phyloP scores from a whole-genome alignment of 2,113 vertebrate species.

The human (Homo sapiens) region DNA sequence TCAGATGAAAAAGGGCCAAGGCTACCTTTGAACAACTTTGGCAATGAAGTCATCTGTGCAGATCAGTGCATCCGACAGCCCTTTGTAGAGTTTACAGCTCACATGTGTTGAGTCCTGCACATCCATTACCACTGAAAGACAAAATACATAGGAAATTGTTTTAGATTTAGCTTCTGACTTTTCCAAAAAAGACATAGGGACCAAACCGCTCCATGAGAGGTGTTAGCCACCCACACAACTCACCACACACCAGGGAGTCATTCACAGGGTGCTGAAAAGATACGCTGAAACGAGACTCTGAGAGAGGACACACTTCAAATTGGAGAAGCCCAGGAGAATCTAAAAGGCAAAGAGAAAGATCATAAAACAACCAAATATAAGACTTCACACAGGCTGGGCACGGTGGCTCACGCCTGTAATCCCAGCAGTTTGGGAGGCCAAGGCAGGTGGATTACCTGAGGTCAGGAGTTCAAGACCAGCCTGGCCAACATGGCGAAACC shows the following conservation, averaged over 20 bases:
- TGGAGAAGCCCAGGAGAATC: conserved; percentile 95
- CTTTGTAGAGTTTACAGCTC: conserved; percentile 97
- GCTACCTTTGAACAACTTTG: conserved; percentile 98
- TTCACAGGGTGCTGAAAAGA: conserved; percentile 99
- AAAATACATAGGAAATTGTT: conserved; percentile 56
- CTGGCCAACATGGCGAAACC: no score
- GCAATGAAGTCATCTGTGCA: conserved; percentile 99
- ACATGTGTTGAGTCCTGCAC: conserved; percentile 96
- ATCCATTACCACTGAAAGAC: conserved; percentile 95
- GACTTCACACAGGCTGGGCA: not conserved
- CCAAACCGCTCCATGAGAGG: not conserved
- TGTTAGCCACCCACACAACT: conserved; percentile 76
- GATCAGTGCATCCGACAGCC: conserved; percentile 96
- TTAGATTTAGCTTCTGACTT: conserved; percentile 6
- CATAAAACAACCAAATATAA: not conserved
- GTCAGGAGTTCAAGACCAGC: not conserved
- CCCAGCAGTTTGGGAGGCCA: not conserved
- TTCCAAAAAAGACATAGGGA: conserved; percentile 15
- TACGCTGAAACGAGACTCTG: conserved; percentile 96
- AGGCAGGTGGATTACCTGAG: not conserved
- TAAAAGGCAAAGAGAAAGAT: conserved; percentile 73
- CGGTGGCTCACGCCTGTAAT: not conserved
- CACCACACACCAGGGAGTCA: conserved; percentile 98
- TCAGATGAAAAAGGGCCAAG: conserved; percentile 42
- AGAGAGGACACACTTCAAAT: conserved; percentile 98